Base-by-base conservation (phyloP, 2,113 vertebrate species). In the Corythoichthys haematopterus region DNA sequence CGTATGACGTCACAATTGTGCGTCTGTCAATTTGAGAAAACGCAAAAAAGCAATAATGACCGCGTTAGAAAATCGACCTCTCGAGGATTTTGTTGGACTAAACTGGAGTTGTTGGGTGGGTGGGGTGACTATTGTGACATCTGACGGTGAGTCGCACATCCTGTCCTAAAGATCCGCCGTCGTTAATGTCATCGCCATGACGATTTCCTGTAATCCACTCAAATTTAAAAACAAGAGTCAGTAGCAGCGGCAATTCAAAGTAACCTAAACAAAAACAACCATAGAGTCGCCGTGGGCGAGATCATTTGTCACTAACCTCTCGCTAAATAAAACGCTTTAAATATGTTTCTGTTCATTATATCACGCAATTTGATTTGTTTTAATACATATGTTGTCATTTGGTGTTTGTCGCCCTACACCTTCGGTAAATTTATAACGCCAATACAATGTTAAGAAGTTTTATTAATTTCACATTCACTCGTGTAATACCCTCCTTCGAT, bases 21-120 rank as follows among this genome's bases (percentile, higher is more conserved):
- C 79, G 78, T 87, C 79, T 50, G 88, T 89, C 88, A 86, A 80
- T 85, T 93, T 92, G 84, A 83, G 83, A 88, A 88, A 28, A 28
- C 20, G 20, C 20, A 28, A 28, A 28, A 28, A 28, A 28, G 20
- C 88, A 92, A 91, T 92, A 93, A 94, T 94, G 94, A 93, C 93
- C 91, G 93, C 93, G 88, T 82, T 93, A 85, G 92, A 92, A 88
- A 92, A 92, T 89, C 92, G 92, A 86, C 90, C 88, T 89, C 92
- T 92, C 86, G 93, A 93, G 87, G 93, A 93, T 65, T 94, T 93
- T 90, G 92, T 92, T 79, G 94, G 92, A 90, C 92, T 94, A 91
- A 93, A 92, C 84, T 94, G 94, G 93, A 93, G 91, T 85, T 90
- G 90, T 69, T 94, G 93, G 94, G 90, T 90, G 77, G 93, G 93